Evolutionary conservation across 2,888 invertebrate genomes (phyloP).

Genomic region (Scelioninae gen. 2): DNA sequence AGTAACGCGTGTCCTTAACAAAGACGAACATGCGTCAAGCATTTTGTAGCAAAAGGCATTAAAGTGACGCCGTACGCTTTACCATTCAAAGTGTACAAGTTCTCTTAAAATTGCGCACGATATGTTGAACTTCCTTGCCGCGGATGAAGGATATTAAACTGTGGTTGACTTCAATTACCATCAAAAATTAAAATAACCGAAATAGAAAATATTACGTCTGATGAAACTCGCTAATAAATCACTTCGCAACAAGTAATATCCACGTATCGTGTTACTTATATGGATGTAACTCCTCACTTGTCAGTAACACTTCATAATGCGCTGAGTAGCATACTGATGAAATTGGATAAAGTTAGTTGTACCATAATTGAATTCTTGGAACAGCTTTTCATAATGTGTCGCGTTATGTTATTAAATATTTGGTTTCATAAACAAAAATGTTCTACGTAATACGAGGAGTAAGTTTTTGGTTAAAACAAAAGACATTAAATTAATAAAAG

Average conservation of each 20-base stretch:
- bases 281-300: slow-evolving; percentile 43
- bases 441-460: too few species aligned
- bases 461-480: too few species aligned
- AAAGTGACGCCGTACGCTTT: slow-evolving; percentile 35
- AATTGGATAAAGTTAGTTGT: slow-evolving; percentile 45
- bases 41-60: slow-evolving; percentile 11
- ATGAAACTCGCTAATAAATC: slow-evolving; percentile 34
- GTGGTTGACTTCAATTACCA: slow-evolving; percentile 9
- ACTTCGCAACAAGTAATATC: slow-evolving; percentile 31
- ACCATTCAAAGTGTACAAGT: slow-evolving; percentile 29
- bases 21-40: slow-evolving; percentile 11
- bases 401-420: slow-evolving; percentile 41
- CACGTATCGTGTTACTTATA: slow-evolving; percentile 43
- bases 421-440: slow-evolving; percentile 8
- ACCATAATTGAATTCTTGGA: slow-evolving; percentile 42
- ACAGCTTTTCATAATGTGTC: slow-evolving; percentile 36
- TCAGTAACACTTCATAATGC: slow-evolving; percentile 48
- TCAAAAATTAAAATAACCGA: slow-evolving; percentile 23
- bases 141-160: slow-evolving; percentile 2
- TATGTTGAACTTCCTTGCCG: slow-evolving; percentile 8
- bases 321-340: slow-evolving; percentile 41
- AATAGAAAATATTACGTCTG: slow-evolving; percentile 16
- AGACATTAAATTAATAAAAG: too few species aligned
- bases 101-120: slow-evolving; percentile 17
- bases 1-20: not conserved